Conservation (phyloP, 2,797 vertebrate genomes). For the Tamandua tetradactyla region DNA sequence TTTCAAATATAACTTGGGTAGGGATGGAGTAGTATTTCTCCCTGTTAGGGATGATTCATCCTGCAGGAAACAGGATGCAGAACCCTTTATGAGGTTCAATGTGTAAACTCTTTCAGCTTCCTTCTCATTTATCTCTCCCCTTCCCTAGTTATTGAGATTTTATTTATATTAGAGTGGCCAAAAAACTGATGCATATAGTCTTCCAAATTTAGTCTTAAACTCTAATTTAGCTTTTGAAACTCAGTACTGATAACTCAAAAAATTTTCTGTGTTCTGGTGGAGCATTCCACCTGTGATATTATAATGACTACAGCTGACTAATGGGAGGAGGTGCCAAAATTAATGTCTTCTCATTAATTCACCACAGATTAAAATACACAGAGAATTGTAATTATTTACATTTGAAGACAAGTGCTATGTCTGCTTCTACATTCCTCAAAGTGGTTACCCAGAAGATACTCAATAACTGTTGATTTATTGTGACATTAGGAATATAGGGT, state of each 20-base stretch:
- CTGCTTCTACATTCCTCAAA: slow-evolving; percentile 37
- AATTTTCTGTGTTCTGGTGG: not conserved
- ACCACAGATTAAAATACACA: slow-evolving; percentile 16
- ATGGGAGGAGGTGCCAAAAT: not conserved
- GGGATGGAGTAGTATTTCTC: not conserved
- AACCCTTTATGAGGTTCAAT: slow-evolving; percentile 19
- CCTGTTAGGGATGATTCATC: not conserved
- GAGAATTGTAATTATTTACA: slow-evolving; percentile 1
- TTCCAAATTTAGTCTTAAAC: slow-evolving; percentile 51
- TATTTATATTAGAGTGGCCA: slow-evolving; percentile 12
- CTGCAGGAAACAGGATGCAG: not conserved
- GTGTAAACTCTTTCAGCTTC: slow-evolving; percentile 22
- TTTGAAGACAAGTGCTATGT: not conserved
- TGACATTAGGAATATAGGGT: not conserved
- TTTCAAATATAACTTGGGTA: not conserved
- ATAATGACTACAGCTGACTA: not conserved
- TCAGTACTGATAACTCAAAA: not conserved
- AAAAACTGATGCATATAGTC: not conserved
- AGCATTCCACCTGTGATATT: not conserved
- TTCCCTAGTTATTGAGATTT: slow-evolving; percentile 28
- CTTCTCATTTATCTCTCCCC: not conserved
- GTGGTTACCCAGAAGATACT: slow-evolving; percentile 35
- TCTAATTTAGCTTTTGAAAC: slow-evolving; percentile 51
- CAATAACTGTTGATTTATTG: slow-evolving; percentile 6
- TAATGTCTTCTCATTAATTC: not conserved